Base-by-base conservation (phyloP, 2,888 invertebrate genomes). In the Leucophora obtusa region DNA sequence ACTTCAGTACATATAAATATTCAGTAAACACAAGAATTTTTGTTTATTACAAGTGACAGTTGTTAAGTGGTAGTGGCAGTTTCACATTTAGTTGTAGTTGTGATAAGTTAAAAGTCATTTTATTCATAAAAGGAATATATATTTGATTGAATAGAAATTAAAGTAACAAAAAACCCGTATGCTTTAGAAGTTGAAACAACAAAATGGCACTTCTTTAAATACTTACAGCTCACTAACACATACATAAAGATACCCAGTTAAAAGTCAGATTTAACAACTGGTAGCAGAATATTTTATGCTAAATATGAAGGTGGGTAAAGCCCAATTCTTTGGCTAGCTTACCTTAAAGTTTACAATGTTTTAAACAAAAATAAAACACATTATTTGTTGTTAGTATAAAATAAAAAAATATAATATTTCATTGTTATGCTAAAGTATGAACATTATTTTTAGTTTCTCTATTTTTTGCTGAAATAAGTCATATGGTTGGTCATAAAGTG, bases 71-170 rank as follows among this genome's bases (percentile, higher is more conserved):
- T 68, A 38, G 60, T 51, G 66, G 60, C 51, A 56, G 10, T 68
- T 69, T 70, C 21, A 53, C 28, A 59, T 47, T 69, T 14, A 63
- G 56, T 24, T 76, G 54, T 28, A 38, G 76, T 24, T 66, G 59
- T 38, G 59, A 56, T 65, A 65, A 65, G 65, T 59, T 50, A 73
- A 73, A 65, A 65, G 65, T 66, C 51, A 73, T 51, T 66, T 58
- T 43, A 28, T 38, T 59, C 38, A 74, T 59, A 74, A 53, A 51
- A 59, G 53, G 59, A 38, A 73, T 28, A 65, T 66, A 72, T 58
- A 51, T 65, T 62, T 63, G 33, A 50, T 15, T 38, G 24, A n/a
- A 66, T 43, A 70, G 47, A 59, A 33, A 60, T 50, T 47, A 69
- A 35, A 70, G 47, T n/a, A 15, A 47, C 18, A 56, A 54, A 1